Evolutionary conservation across 2,888 invertebrate species (phyloP).

Genomic region (Resseliella maxima): DNA sequence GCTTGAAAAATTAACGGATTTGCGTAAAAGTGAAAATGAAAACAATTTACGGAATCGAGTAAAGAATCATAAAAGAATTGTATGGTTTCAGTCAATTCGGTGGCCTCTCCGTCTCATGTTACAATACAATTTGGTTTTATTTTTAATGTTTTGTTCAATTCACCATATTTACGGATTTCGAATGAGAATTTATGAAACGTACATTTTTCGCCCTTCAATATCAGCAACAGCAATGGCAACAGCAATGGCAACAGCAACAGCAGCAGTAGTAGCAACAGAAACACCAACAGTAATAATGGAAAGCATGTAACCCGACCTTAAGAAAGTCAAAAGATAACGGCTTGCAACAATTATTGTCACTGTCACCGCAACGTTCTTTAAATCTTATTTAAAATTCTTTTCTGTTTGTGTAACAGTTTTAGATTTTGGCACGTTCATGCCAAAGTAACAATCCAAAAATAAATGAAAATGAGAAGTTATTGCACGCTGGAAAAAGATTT

Average conservation of each 20-base stretch:
- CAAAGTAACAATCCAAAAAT: not conserved
- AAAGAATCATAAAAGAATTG: constrained; percentile 33
- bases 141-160: constrained; percentile 1
- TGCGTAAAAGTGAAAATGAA: not conserved
- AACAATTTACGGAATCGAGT: constrained; percentile 21
- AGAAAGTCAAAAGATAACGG: not conserved
- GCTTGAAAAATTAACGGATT: constrained; percentile 56
- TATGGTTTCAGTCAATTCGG: not conserved
- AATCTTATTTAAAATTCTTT: not conserved
- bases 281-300: not conserved
- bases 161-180: not conserved
- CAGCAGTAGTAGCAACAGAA: too few species aligned
- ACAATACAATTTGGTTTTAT: not conserved
- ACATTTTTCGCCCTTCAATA: not conserved
- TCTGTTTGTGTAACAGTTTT: not conserved
- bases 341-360: constrained; percentile 20
- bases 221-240: too few species aligned
- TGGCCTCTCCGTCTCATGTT: not conserved
- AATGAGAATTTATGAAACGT: not conserved
- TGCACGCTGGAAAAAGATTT: not conserved
- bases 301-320: not conserved
- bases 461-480: not conserved
- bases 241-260: too few species aligned
- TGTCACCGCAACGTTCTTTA: constrained; percentile 29
- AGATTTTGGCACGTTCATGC: not conserved